phyloP scores from a whole-genome alignment of 2,113 vertebrate genomes.

The Triplophysa siluroides region DNA sequence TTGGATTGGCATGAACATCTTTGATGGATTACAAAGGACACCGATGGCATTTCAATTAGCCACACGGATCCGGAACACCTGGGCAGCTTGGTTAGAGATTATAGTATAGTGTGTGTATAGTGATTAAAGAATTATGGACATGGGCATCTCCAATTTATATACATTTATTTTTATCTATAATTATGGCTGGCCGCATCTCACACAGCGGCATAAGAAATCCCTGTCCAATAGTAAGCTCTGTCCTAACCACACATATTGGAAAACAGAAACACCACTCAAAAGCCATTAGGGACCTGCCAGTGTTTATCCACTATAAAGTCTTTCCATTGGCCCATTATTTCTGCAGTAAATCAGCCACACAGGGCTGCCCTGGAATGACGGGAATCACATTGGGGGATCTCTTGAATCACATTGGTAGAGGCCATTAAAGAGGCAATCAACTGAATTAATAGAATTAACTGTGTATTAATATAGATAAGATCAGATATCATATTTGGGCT shows the following conservation, averaged over 20 bases:
- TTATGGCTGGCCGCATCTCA: not conserved
- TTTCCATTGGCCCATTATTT: constrained; percentile 9
- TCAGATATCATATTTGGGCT: too few species aligned
- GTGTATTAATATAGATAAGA: too few species aligned
- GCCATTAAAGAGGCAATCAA: too few species aligned
- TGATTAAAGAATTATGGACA: too few species aligned
- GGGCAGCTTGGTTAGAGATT: not conserved
- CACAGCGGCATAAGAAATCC: not conserved
- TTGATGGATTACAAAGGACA: constrained; percentile 27
- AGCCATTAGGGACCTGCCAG: not conserved
- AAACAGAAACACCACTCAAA: constrained; percentile 17
- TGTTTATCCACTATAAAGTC: constrained; percentile 3
- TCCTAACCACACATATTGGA: constrained; percentile 29
- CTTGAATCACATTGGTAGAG: too few species aligned
- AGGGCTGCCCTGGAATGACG: not conserved
- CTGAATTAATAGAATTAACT: too few species aligned
- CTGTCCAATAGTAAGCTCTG: not conserved
- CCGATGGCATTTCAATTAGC: constrained; percentile 24
- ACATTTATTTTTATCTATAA: not conserved
- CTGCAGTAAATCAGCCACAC: not conserved
- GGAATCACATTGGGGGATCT: too few species aligned
- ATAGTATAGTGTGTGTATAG: not conserved
- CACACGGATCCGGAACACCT: constrained; percentile 4
- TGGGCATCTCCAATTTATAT: not conserved
- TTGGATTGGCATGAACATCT: constrained; percentile 17